Evolutionary conservation across 2,797 vertebrate species (phyloP).

Genomic region (Knipowitschia caucasica): DNA sequence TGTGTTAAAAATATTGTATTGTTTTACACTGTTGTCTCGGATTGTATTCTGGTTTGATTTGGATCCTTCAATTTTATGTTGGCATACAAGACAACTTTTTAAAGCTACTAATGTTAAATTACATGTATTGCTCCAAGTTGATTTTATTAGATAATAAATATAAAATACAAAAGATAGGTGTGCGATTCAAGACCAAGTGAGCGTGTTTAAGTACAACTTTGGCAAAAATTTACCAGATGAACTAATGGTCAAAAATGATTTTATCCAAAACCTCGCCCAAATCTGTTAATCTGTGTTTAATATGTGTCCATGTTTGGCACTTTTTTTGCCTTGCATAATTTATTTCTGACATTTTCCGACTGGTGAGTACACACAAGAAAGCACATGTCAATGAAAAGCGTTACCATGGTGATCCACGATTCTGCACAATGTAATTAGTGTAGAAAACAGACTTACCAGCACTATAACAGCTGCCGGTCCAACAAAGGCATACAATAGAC

Average conservation of each 20-base stretch:
- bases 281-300: too few relatives aligned
- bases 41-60: background rate
- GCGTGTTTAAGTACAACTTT: too few relatives aligned
- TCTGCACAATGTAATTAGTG: background rate
- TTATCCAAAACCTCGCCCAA: too few relatives aligned
- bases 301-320: constrained; percentile 5
- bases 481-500: constrained; percentile 94
- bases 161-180: too few relatives aligned
- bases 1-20: constrained; percentile 2
- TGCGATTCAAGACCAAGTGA: too few relatives aligned
- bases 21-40: background rate
- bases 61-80: background rate
- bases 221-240: too few relatives aligned
- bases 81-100: too few relatives aligned
- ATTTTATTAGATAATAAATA: too few relatives aligned
- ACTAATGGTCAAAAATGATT: too few relatives aligned
- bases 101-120: too few relatives aligned
- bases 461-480: constrained; percentile 97
- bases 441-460: constrained; percentile 79
- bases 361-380: constrained; percentile 28
- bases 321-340: constrained; percentile 26
- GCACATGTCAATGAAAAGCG: background rate
- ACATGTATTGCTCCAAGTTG: too few relatives aligned
- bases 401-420: background rate
- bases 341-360: constrained; percentile 42